Evolutionary conservation across 2,113 vertebrate genomes (phyloP), one percentile per base, ranked within the genome.

Genomic region (Phrynosoma platyrhinos): DNA sequence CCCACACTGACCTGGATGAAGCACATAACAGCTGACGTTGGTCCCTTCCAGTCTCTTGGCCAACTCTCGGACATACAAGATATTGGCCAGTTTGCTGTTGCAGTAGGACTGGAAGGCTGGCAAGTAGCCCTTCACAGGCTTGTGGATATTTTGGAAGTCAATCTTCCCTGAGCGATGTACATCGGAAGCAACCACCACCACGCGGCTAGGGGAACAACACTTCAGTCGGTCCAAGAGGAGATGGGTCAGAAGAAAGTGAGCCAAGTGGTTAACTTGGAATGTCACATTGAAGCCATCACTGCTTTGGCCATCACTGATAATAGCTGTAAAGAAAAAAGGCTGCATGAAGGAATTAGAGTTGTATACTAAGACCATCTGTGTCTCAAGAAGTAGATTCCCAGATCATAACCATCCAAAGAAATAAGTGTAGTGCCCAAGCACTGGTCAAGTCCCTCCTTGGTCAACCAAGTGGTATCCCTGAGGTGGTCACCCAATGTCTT

Each of bases 61-160:
- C 20, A 99, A 97, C 95, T 99, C 98, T 0, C 98, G 97, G 87
- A 95, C 97, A 47, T 98, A 98, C 85, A 99, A 95, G 53, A 99
- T 91, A 0, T 99, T 99, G 84, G 98, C 98, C 88, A 99, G 92
- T 79, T 99, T 99, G 96, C 98, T 99, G 95, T 97, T 93, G 10
- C 97, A 97, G 91, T 99, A 99, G 30, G 97, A 97, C 90, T 93
- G 95, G 16, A 98, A 40, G 32, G 90, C 72, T 1, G 95, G 80
- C 84, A 0, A 86, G 18, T 32, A 95, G 91, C 94, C 95, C 0
- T 91, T 84, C 32, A 93, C 91, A 0, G 97, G 91, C 3, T n/a
- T 91, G 12, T 96, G 94, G 92, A 99, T 93, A 62, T 88, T n/a
- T 21, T 94, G 84, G 62, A 97, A 98, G 92, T 91, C 94, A 0